Evolutionary conservation across 2,113 vertebrate genomes (phyloP).

Genomic region (Anhinga rufa): DNA sequence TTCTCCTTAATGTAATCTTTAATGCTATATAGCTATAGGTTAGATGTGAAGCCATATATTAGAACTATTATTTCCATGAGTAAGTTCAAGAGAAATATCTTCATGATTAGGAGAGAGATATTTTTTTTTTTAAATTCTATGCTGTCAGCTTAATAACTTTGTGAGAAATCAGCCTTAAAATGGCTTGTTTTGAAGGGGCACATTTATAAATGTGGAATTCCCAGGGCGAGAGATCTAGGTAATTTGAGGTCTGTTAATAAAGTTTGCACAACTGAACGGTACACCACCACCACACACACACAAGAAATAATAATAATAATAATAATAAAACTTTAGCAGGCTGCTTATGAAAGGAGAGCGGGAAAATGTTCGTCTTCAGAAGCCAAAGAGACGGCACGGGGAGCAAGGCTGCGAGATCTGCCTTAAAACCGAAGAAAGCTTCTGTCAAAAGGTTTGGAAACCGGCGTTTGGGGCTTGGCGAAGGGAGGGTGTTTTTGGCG

Average conservation of each 20-base stretch:
- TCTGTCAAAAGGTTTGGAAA: not conserved
- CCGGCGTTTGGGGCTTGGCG: not conserved
- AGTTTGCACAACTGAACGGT: not conserved
- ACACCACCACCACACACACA: not conserved
- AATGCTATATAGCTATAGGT: slow-evolving; percentile 38
- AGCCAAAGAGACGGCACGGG: not conserved
- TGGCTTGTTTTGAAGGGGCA: not conserved
- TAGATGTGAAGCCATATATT: slow-evolving; percentile 45
- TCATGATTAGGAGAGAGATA: not conserved
- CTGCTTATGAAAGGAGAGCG: not conserved
- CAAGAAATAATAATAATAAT: not conserved
- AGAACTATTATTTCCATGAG: slow-evolving; percentile 41
- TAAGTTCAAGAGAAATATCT: slow-evolving; percentile 46
- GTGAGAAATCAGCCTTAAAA: not conserved
- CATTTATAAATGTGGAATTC: not conserved
- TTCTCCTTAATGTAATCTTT: slow-evolving; percentile 64
- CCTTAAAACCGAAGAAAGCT: not conserved
- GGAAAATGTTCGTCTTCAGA: not conserved
- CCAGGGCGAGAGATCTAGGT: not conserved
- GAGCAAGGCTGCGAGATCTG: not conserved
- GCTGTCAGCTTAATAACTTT: not conserved
- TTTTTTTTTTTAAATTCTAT: not conserved
- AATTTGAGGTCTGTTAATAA: not conserved
- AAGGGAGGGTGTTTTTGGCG: not conserved
- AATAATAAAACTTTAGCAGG: not conserved